Percentiles rank a stretch among this genome's conserved stretches.
Conservation (phyloP, 2,888 invertebrate genomes). For the Trichogramma dendrolimi region DNA sequence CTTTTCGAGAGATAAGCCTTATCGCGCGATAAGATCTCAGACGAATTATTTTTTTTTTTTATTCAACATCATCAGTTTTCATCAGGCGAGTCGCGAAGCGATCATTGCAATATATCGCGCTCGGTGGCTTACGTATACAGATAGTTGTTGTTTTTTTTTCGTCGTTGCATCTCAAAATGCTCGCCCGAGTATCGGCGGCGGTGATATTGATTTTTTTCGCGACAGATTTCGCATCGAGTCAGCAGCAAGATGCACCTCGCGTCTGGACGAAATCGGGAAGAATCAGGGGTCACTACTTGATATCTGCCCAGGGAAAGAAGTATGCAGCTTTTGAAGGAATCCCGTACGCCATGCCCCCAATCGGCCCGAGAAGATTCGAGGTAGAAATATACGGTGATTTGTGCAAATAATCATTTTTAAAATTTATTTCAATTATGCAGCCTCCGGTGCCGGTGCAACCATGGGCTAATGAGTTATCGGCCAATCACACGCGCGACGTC, state of each 20-base stretch:
- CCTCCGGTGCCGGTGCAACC: constrained; percentile 34
- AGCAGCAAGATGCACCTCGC: constrained; percentile 23
- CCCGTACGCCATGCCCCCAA: constrained; percentile 41
- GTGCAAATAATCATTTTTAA: not conserved
- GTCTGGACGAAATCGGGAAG: constrained; percentile 36
- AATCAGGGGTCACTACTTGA: constrained; percentile 35
- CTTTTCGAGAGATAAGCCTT: too few relatives aligned
- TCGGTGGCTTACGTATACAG: too few relatives aligned
- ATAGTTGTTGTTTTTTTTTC: too few relatives aligned
- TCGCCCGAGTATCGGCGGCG: too few relatives aligned
- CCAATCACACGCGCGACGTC: constrained; percentile 36
- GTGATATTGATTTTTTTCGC: not conserved
- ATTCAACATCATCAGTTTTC: too few relatives aligned
- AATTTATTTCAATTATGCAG: constrained; percentile 27
- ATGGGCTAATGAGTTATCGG: constrained; percentile 39
- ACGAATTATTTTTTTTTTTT: too few relatives aligned
- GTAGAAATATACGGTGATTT: constrained; percentile 25
- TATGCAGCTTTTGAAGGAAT: constrained; percentile 42
- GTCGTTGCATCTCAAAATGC: too few relatives aligned
- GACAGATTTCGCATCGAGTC: not conserved
- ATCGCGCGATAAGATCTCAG: too few relatives aligned
- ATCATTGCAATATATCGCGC: too few relatives aligned
- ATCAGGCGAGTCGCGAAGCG: too few relatives aligned
- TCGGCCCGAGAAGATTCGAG: constrained; percentile 40
- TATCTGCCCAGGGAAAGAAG: constrained; percentile 35